Percentiles rank a stretch among this genome's conserved stretches.
These are phyloP conservation scores for Heliconius hermathena DNA, from an alignment of 1,140 invertebrate genomes.

Conservation along the genomic window DNA sequence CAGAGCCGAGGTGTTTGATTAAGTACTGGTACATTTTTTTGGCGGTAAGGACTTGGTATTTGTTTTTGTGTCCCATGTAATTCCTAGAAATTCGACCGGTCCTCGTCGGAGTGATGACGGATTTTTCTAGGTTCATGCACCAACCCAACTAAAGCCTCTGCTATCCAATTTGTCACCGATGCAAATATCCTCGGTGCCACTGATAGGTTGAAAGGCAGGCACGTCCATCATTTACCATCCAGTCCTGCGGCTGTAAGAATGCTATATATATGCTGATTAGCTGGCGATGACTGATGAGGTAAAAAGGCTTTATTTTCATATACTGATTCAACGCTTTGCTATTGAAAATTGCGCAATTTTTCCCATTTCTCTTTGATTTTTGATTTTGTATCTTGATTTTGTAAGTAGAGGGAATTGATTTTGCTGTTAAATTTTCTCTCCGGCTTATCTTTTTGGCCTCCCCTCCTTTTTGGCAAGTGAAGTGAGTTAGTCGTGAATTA, in stretches of 20 bases:
- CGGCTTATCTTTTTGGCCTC: not conserved
- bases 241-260: conserved; percentile 47
- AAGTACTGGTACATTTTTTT: too few relatives aligned
- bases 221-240: conserved; percentile 50
- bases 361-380: conserved; percentile 34
- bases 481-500: too few relatives aligned
- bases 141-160: too few relatives aligned
- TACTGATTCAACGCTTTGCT: conserved; percentile 38
- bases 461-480: not conserved
- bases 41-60: too few relatives aligned
- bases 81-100: too few relatives aligned
- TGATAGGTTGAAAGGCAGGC: conserved; percentile 47
- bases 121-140: too few relatives aligned
- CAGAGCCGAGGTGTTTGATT: too few relatives aligned
- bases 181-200: conserved; percentile 46
- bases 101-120: too few relatives aligned
- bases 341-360: conserved; percentile 51
- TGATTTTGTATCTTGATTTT: too few relatives aligned
- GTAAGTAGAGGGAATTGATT: conserved; percentile 53
- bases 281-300: conserved; percentile 47
- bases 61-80: too few relatives aligned
- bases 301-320: conserved; percentile 45
- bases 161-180: conserved; percentile 51
- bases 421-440: conserved; percentile 20
- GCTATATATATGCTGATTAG: too few relatives aligned